Conservation (phyloP, 2,888 invertebrate species). For the Cosmopolites sordidus region DNA sequence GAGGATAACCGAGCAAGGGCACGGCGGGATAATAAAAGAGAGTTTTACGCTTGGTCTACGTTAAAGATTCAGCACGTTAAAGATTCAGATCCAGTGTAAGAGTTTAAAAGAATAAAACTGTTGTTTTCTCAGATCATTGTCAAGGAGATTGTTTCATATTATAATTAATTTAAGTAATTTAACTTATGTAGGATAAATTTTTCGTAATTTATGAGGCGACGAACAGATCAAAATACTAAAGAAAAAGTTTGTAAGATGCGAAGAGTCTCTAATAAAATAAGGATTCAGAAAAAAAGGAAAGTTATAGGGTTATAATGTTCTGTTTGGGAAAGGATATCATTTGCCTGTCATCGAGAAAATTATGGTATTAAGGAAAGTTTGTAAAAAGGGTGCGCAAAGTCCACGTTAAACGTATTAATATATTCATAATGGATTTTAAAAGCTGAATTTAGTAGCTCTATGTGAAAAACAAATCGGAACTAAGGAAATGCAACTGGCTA, state of each 20-base stretch:
- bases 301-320: slow-evolving; percentile 22
- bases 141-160: no score
- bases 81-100: no score
- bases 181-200: no score
- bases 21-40: slow-evolving; percentile 13
- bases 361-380: slow-evolving; percentile 18
- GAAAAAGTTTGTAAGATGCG: slow-evolving; percentile 1
- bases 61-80: neutral
- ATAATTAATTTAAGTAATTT: no score
- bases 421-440: slow-evolving; percentile 8
- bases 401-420: slow-evolving; percentile 19
- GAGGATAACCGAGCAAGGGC: slow-evolving; percentile 14
- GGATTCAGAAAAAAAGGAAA: slow-evolving; percentile 18
- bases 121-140: no score
- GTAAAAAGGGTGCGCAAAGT: slow-evolving; percentile 18
- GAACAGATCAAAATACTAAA: no score
- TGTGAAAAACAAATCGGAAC: no score
- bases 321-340: slow-evolving; percentile 20
- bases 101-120: no score
- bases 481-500: neutral
- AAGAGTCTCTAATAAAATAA: slow-evolving; percentile 20
- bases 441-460: no score
- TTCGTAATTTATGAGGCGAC: no score
- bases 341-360: slow-evolving; percentile 21
- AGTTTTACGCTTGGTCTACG: slow-evolving; percentile 4